Evolutionary conservation across 1,140 invertebrate species (phyloP).

Genomic region (Drosophila funebris): DNA sequence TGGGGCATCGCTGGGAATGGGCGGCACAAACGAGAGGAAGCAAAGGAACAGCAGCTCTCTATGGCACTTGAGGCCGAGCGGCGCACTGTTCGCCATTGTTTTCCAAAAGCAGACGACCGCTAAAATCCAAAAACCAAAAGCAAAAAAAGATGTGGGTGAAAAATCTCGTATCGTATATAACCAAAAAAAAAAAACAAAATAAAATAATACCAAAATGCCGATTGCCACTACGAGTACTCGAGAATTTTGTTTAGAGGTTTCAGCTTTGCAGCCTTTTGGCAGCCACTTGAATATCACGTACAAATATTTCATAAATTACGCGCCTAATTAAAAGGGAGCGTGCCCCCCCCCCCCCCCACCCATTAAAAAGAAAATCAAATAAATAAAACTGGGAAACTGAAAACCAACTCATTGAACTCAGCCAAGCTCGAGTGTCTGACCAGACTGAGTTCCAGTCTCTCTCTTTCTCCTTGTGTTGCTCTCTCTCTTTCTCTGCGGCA

Average conservation of each 20-base stretch:
- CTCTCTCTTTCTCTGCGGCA: slow-evolving; percentile 4
- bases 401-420: slow-evolving; percentile 53
- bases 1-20: not conserved
- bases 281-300: slow-evolving; percentile 70
- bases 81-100: slow-evolving; percentile 48
- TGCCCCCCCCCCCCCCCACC: too few relatives aligned
- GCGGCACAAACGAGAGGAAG: not conserved
- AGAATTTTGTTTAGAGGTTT: slow-evolving; percentile 51
- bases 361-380: slow-evolving; percentile 10
- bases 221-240: slow-evolving; percentile 34
- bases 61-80: slow-evolving; percentile 56
- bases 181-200: slow-evolving; percentile 10
- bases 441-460: slow-evolving; percentile 44
- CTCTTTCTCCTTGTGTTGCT: not conserved
- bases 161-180: slow-evolving; percentile 25
- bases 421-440: slow-evolving; percentile 65
- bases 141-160: slow-evolving; percentile 64
- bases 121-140: slow-evolving; percentile 18
- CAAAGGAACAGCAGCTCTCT: slow-evolving; percentile 13
- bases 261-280: slow-evolving; percentile 56
- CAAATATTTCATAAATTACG: slow-evolving; percentile 78
- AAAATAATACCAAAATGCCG: slow-evolving; percentile 34
- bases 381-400: slow-evolving; percentile 10
- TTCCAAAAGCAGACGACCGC: slow-evolving; percentile 37
- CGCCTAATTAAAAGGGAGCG: slow-evolving; percentile 69